Evolutionary conservation across 2,888 invertebrate genomes (phyloP), one percentile per base, ranked within the genome.

Genomic region (Lithophane semibrunnea): DNA sequence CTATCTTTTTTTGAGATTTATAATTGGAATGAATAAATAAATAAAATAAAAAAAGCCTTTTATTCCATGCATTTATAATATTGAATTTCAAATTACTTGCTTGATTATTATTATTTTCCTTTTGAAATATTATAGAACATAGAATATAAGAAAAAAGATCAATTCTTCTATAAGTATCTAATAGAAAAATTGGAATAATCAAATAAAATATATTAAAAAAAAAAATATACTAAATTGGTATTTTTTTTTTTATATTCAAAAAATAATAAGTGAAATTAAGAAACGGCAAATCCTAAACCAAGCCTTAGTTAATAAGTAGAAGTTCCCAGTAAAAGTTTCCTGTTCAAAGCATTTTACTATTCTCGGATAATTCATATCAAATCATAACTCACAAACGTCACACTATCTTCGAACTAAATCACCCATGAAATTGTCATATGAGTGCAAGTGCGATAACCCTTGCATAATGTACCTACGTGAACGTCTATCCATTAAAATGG

Each of bases 391-490:
- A 49, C 4, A 18, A 54, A 65, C 13, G 47, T 60, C 12, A 49
- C 44, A n/a, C 13, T 83, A 83, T 83, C 47, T 60, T 54, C 13
- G 1, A 72, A 47, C 1, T 71, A 66, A 61, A 79, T 67, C 66
- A 63, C 56, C 65, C 80, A 29, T 79, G 44, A 79, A 80, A 84
- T 81, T 83, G 18, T 79, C 47, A 47, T 63, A 64, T 47, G 29
- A 58, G 63, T 29, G 47, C 66, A 71, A 61, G 12, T 13, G 5
- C 5, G 84, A 80, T 84, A 84, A 84, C 80, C 80, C 60, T 42
- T 54, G 18, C 12, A 9, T 8, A 29, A 37, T 8, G 16, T 29
- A 44, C 54, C 54, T 54, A 56, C 42, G 37, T 37, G 37, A 4
- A 37, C 37, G 29, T 47, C 21, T 42, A 37, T 37, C 12, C 37